Evolutionary conservation across 2,113 vertebrate species (phyloP).

Genomic region (Trinectes maculatus): DNA sequence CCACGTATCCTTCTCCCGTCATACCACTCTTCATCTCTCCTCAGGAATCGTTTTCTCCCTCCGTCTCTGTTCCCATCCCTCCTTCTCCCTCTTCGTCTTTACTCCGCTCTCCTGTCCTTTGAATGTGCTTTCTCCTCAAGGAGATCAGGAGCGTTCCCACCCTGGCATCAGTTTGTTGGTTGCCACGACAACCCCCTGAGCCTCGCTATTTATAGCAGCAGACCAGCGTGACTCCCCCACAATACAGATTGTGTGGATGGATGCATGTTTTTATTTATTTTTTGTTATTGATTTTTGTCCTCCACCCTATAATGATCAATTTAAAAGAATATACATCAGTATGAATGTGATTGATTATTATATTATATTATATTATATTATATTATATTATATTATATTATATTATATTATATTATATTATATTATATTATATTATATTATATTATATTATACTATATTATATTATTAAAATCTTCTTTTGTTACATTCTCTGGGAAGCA

Average conservation of each 20-base stretch:
- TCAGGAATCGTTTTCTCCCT: not conserved
- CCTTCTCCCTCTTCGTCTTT: conserved; percentile 13
- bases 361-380: too few species aligned
- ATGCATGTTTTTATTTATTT: not conserved
- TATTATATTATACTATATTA: too few species aligned
- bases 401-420: too few species aligned
- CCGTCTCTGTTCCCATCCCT: not conserved
- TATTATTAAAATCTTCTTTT: too few species aligned
- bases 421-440: too few species aligned
- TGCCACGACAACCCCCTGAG: conserved; percentile 69
- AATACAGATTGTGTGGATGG: conserved; percentile 34
- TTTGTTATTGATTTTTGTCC: not conserved
- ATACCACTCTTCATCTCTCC: not conserved
- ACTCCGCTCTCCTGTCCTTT: conserved; percentile 9
- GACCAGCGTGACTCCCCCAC: conserved; percentile 58
- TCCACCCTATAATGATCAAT: not conserved
- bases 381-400: too few species aligned
- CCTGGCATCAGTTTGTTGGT: conserved; percentile 77
- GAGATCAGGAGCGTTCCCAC: conserved; percentile 51
- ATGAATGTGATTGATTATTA: too few species aligned
- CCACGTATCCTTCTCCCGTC: too few species aligned
- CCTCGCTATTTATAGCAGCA: conserved; percentile 74
- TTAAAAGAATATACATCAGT: too few species aligned
- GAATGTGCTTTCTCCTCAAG: conserved; percentile 47
- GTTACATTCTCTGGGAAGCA: conserved; percentile 13